Conservation (phyloP, 1,140 invertebrate species). For the Drosophila kohkoa region DNA sequence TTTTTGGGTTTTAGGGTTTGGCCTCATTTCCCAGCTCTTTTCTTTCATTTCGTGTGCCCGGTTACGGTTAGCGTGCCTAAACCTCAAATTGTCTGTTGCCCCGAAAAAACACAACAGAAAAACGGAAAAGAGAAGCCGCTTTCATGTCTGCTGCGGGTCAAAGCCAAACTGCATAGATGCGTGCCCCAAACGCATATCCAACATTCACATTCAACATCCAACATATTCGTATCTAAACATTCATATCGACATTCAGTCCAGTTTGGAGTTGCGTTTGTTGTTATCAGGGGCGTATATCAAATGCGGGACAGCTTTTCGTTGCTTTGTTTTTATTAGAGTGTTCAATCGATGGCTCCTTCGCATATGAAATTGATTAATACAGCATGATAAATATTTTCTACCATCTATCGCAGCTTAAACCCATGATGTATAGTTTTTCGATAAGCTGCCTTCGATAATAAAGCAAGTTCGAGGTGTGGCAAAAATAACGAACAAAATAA, state of each 20-base stretch:
- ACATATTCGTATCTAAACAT: neutral
- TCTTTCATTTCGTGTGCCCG: neutral
- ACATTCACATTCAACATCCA: neutral
- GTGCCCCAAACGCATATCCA: slow-evolving; percentile 39
- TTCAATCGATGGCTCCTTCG: slow-evolving; percentile 25
- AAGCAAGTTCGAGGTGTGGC: neutral
- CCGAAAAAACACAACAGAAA: slow-evolving; percentile 23
- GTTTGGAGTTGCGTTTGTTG: slow-evolving; percentile 28
- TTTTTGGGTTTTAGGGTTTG: slow-evolving; percentile 66
- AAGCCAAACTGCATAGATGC: slow-evolving; percentile 46
- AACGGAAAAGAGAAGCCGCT: slow-evolving; percentile 46
- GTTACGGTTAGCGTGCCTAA: slow-evolving; percentile 72
- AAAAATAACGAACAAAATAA: slow-evolving; percentile 8
- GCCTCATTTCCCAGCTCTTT: slow-evolving; percentile 56
- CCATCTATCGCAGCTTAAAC: slow-evolving; percentile 68
- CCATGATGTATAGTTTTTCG: slow-evolving; percentile 71
- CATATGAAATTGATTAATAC: slow-evolving; percentile 83
- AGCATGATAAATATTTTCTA: slow-evolving; percentile 76
- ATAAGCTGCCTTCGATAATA: slow-evolving; percentile 35
- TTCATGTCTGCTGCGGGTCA: slow-evolving; percentile 37
- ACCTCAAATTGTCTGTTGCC: slow-evolving; percentile 61
- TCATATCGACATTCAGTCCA: slow-evolving; percentile 1
- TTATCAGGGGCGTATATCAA: slow-evolving; percentile 75
- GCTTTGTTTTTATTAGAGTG: slow-evolving; percentile 33
- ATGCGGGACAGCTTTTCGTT: slow-evolving; percentile 66